phyloP scores from a whole-genome alignment of 2,888 invertebrate genomes.

The Micoletzkya japonica region DNA sequence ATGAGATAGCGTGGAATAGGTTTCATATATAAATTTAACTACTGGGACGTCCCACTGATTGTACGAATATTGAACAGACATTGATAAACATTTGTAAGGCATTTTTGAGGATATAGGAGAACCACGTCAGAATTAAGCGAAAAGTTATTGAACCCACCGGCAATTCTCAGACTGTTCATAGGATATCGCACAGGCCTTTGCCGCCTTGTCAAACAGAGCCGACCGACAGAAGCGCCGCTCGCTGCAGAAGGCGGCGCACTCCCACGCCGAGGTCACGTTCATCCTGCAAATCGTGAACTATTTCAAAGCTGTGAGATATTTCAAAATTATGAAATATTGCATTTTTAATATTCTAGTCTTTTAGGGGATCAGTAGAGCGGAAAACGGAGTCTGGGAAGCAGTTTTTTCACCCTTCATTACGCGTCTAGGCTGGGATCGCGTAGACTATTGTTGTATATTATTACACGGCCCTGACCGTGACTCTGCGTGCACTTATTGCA shows the following conservation, averaged over 20 bases:
- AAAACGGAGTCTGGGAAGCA: too few species aligned
- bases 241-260: conserved; percentile 58
- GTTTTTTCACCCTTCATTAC: too few species aligned
- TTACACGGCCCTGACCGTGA: too few species aligned
- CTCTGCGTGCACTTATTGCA: too few species aligned
- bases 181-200: conserved; percentile 56
- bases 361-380: neutral
- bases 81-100: too few species aligned
- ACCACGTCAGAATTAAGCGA: neutral
- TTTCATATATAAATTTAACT: too few species aligned
- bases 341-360: neutral
- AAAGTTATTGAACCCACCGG: conserved; percentile 32
- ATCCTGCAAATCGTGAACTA: conserved; percentile 39
- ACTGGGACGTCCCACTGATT: too few species aligned
- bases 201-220: conserved; percentile 54
- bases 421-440: too few species aligned
- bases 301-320: neutral
- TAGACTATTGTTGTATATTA: too few species aligned
- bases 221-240: conserved; percentile 58
- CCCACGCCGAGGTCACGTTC: conserved; percentile 46
- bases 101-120: too few species aligned
- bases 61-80: too few species aligned
- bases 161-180: conserved; percentile 51
- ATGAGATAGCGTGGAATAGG: too few species aligned
- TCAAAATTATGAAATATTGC: neutral